Evolutionary conservation across 2,888 invertebrate species (phyloP), one percentile per base, ranked within the genome.

Genomic region (Acanthococcus lagerstroemiae): DNA sequence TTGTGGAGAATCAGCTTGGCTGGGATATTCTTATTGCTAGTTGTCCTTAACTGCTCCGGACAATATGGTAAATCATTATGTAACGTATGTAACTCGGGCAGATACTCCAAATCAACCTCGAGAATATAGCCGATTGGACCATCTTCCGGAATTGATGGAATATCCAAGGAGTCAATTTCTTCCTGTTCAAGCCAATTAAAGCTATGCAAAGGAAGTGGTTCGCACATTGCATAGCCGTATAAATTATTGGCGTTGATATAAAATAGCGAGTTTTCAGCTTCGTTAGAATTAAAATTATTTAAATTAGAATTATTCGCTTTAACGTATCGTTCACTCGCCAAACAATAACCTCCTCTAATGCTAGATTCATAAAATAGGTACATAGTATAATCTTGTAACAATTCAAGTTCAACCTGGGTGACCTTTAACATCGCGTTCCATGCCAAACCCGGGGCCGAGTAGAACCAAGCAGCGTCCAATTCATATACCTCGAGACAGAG

Each of bases 51-150:
- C 56, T 72, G 70, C 67, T 74, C 70, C 1, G 72, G 65, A 50
- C 72, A 73, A 67, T 75, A 74, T 4, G 73, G 73, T 7, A 74
- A 68, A 69, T 75, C 74, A 46, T 71, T 71, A 66, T 75, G 74
- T 3, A 24, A 4, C 63, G 74, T 71, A 67, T 74, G 74, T 26
- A 74, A 50, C 4, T 67, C 21, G 3, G 48, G 9, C 1, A 67
- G 68, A 60, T 70, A 70, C 22, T 67, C 46, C 7, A 67, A 48
- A 66, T 75, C 74, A 4, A 75, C 74, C 68, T 75, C 74, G 21
- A 75, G 69, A 50, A 74, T 72, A 67, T 72, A 74, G 3, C 75
- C 74, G 26, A 66, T 46, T 26, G 66, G 24, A 26, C 46, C 45
- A 44, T 68, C 67, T 22, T 67, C 54, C 6, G n/a, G 1, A 15